phyloP scores from a whole-genome alignment of 2,797 vertebrate species.

The Microcaecilia unicolor region DNA sequence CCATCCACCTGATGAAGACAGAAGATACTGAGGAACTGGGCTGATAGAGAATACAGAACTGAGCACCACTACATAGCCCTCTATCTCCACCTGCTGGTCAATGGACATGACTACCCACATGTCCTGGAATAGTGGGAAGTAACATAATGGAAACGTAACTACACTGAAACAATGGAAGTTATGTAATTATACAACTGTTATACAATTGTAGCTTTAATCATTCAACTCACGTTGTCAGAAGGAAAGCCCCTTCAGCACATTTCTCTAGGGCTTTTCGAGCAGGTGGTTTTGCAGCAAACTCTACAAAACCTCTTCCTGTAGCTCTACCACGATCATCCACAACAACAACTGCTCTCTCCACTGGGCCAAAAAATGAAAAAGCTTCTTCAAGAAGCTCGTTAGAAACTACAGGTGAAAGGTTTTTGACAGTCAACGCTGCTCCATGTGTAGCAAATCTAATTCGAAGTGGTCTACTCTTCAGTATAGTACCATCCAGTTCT shows the following conservation, averaged over 20 bases:
- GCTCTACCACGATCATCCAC: constrained; percentile 89
- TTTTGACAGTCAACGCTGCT: constrained; percentile 81
- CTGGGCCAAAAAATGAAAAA: constrained; percentile 86
- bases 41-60: too few species aligned
- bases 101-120: too few species aligned
- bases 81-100: too few species aligned
- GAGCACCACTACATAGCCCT: too few species aligned
- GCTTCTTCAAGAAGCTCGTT: constrained; percentile 94
- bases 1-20: too few species aligned
- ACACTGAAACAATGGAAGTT: too few species aligned
- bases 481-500: constrained; percentile 81
- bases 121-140: too few species aligned
- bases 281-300: constrained; percentile 85
- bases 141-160: too few species aligned
- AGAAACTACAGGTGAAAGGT: constrained; percentile 86
- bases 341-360: constrained; percentile 86
- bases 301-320: constrained; percentile 85
- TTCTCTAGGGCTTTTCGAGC: constrained; percentile 91
- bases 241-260: constrained; percentile 84
- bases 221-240: constrained; percentile 84
- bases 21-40: too few species aligned
- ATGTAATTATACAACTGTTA: too few species aligned
- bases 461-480: constrained; percentile 82
- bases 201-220: not conserved
- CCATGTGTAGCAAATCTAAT: constrained; percentile 89